phyloP scores from a whole-genome alignment of 2,888 invertebrate genomes.

The Watsonalla binaria region DNA sequence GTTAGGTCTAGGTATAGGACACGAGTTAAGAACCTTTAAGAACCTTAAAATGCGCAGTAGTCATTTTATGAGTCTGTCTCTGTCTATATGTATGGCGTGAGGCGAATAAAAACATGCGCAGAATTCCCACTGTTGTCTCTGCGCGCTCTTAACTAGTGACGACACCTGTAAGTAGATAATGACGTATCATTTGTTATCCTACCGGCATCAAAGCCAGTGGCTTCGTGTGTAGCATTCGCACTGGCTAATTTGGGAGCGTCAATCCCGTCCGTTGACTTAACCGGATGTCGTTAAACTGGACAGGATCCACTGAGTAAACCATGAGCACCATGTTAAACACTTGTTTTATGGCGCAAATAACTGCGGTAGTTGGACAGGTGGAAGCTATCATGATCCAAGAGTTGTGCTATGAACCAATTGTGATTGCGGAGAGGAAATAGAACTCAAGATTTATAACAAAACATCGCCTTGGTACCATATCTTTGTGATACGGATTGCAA shows the following conservation, averaged over 20 bases:
- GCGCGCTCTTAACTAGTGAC: too few species aligned
- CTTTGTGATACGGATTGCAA: too few species aligned
- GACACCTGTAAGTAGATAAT: constrained; percentile 1
- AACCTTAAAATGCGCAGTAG: too few species aligned
- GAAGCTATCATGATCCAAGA: constrained; percentile 20
- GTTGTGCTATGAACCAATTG: neutral
- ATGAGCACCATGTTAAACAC: constrained; percentile 8
- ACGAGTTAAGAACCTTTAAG: too few species aligned
- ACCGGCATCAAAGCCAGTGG: constrained; percentile 26
- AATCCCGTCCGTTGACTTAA: constrained; percentile 57
- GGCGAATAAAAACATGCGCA: too few species aligned
- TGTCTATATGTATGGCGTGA: too few species aligned
- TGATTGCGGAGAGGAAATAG: too few species aligned
- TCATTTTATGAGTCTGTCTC: too few species aligned
- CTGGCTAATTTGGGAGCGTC: constrained; percentile 61
- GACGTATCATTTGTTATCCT: constrained; percentile 27
- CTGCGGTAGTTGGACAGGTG: constrained; percentile 14
- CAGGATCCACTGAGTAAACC: constrained; percentile 35
- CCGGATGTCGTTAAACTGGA: constrained; percentile 59
- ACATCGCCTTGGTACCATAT: too few species aligned
- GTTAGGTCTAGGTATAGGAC: too few species aligned
- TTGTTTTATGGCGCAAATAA: constrained; percentile 16
- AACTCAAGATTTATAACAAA: too few species aligned
- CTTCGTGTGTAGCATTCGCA: constrained; percentile 61
- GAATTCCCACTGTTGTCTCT: too few species aligned